Percentiles rank a stretch among this genome's conserved stretches.
These are phyloP conservation scores for Garrulus glandarius DNA, from an alignment of 2,797 vertebrate species.

Conservation along the genomic window DNA sequence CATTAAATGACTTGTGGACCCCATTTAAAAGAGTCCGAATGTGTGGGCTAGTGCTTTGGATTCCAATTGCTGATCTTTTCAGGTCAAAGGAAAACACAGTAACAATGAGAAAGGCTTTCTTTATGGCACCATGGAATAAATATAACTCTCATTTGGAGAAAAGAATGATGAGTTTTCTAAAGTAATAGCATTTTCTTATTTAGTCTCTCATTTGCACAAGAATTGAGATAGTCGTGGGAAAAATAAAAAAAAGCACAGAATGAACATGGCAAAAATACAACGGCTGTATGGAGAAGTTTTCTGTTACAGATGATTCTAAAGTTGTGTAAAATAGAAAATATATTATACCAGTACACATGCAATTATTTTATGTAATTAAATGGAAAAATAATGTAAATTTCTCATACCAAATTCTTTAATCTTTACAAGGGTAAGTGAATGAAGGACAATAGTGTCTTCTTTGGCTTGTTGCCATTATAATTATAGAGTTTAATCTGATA, in stretches of 20 bases:
- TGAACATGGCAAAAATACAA: background rate
- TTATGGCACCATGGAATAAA: background rate
- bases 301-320: background rate
- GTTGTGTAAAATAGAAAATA: background rate
- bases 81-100: background rate
- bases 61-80: background rate
- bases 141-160: background rate
- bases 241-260: background rate
- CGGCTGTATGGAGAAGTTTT: background rate
- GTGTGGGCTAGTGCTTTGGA: background rate
- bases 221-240: background rate
- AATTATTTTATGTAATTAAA: background rate
- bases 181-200: background rate
- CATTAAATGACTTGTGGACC: background rate
- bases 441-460: background rate
- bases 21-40: background rate
- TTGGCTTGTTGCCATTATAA: background rate
- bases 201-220: background rate
- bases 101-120: background rate
- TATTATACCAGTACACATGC: background rate
- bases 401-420: background rate
- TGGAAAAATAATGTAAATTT: background rate
- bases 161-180: background rate
- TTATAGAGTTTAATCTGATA: background rate
- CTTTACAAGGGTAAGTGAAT: background rate